A percentile compares a stretch with the other conserved stretches of the same genome.
phyloP scores from a whole-genome alignment of 2,113 vertebrate genomes.

The Tenrec ecaudatus region DNA sequence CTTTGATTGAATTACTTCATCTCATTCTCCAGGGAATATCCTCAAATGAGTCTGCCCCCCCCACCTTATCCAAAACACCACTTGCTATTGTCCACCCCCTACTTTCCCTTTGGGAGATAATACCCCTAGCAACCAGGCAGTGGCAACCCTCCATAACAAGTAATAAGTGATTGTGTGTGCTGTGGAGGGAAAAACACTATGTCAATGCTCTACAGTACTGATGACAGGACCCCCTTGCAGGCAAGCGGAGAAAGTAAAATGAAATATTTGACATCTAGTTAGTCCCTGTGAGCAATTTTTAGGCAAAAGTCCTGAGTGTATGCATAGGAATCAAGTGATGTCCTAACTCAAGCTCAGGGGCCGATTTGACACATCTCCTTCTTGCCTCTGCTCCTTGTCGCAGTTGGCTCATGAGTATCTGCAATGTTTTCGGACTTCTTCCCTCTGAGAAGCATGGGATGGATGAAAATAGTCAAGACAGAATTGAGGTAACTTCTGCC shows the following conservation, averaged over 20 bases:
- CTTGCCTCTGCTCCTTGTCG: not conserved
- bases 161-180: not conserved
- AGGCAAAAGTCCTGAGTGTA: not conserved
- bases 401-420: not conserved
- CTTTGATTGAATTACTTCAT: constrained; percentile 32
- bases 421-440: not conserved
- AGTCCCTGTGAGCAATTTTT: not conserved
- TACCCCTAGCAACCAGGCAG: not conserved
- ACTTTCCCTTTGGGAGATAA: not conserved
- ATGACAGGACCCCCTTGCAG: not conserved
- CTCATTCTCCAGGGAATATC: constrained; percentile 20
- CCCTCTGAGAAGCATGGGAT: not conserved
- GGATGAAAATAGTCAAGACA: not conserved
- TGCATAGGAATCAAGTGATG: not conserved
- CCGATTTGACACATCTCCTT: not conserved
- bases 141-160: not conserved
- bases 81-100: not conserved
- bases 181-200: not conserved
- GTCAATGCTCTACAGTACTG: not conserved
- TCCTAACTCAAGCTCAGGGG: not conserved
- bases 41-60: constrained; percentile 33
- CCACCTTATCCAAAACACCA: not conserved
- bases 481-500: not conserved
- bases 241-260: not conserved
- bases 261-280: constrained; percentile 42